A percentile compares a stretch with the other conserved stretches of the same genome.
phyloP scores from a whole-genome alignment of 2,113 vertebrate genomes.

The Henicopernis longicauda region DNA sequence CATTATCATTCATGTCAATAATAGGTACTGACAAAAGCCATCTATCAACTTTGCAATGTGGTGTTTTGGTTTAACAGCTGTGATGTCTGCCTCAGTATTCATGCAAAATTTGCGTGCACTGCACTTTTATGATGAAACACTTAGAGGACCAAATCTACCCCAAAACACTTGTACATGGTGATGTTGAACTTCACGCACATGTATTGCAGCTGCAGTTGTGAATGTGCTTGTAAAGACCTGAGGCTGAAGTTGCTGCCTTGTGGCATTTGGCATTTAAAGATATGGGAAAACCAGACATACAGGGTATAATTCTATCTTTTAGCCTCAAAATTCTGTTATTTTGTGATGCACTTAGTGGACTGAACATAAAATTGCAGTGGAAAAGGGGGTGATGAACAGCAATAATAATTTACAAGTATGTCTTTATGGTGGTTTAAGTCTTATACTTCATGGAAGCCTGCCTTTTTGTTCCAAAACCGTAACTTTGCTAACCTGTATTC shows the following conservation, averaged over 20 bases:
- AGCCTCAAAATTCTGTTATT: background rate
- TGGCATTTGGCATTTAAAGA: background rate
- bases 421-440: background rate
- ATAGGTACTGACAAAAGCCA: background rate
- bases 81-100: background rate
- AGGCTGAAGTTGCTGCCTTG: background rate
- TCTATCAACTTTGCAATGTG: background rate
- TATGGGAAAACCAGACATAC: background rate
- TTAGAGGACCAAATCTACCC: background rate
- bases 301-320: background rate
- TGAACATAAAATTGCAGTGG: background rate
- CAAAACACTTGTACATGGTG: rapidly evolving
- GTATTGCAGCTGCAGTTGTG: background rate
- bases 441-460: background rate
- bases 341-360: background rate
- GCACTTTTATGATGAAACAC: background rate
- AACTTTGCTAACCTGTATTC: background rate
- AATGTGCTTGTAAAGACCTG: background rate
- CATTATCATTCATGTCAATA: background rate
- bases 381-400: background rate
- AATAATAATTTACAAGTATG: background rate
- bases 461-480: background rate
- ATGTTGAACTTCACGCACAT: background rate
- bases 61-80: background rate
- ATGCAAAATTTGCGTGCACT: background rate